These are phyloP conservation scores for Pseudomyrmex sp. DNA, from an alignment of 1,140 invertebrate genomes.

Conservation along the genomic window DNA sequence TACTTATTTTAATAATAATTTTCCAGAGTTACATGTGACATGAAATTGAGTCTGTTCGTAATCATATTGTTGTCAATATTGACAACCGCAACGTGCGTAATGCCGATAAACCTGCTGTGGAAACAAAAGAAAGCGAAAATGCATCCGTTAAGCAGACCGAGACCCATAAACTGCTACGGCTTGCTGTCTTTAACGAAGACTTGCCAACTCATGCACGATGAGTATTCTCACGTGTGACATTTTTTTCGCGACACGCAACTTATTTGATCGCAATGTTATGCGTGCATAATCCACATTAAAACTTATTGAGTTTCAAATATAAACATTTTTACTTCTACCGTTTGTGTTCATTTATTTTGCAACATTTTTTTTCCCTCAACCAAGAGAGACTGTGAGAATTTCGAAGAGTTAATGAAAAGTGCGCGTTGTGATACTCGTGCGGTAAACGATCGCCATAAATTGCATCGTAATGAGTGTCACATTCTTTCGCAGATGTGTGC, in stretches of 20 bases:
- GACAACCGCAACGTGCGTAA: background rate
- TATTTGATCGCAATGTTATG: background rate
- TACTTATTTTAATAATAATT: background rate
- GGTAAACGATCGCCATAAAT: slow-evolving; percentile 19
- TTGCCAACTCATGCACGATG: slow-evolving; percentile 1
- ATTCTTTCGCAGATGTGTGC: background rate
- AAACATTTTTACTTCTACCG: background rate
- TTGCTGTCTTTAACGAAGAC: background rate
- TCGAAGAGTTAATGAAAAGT: background rate
- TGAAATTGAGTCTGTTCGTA: slow-evolving; percentile 12
- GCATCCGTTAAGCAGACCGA: background rate
- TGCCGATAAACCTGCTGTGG: background rate
- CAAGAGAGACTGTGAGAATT: too few relatives aligned
- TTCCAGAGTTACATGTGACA: slow-evolving; percentile 17
- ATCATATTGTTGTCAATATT: slow-evolving; percentile 8
- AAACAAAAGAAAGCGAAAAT: background rate
- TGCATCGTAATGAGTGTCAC: background rate
- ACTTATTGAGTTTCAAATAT: slow-evolving; percentile 3
- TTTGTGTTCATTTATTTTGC: background rate
- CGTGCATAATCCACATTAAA: background rate
- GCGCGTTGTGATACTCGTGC: background rate
- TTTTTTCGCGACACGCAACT: slow-evolving; percentile 1
- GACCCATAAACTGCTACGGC: background rate
- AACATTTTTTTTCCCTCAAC: too few relatives aligned
- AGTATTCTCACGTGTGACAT: background rate